Base-by-base conservation (phyloP, 53 echinoderm and acorn worm genomes). In the Hippasteria phrygiana region DNA sequence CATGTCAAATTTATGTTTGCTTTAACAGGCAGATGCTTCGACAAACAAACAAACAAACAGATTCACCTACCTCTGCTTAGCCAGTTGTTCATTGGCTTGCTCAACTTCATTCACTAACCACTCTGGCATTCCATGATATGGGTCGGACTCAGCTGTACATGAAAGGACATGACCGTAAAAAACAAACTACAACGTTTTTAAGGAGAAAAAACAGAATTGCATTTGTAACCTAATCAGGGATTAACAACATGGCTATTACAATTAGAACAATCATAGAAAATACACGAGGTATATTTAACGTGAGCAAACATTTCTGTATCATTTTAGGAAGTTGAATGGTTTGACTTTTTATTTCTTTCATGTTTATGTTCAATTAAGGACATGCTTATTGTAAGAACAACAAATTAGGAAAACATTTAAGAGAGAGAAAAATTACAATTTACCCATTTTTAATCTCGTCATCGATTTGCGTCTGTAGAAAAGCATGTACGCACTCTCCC, bases 401-500 rank as follows among this genome's bases (percentile, higher is more conserved):
- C 14, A 17, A 20, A n/a, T 63, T 31, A 1, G 5, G 8, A 28
- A 63, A 17, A 67, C 3, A 8, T 67, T 18, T 33, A 10, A 67
- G 27, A 67, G 12, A 16, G 33, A 13, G 34, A 35, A 67, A 35
- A 35, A 35, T 4, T 18, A 59, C 3, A 7, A 16, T 55, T 29
- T 88, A 96, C 96, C 94, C 71, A 85, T 87, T 66, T 50, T 83
- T 11, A 88, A 83, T 40, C 92, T 75, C 6, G 36, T 22, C 62
- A 94, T 62, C 0, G 92, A 87, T 74, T 98, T 98, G 75, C 93
- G 81, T 85, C 99, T 93, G 89, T 98, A 98, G 55, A 96, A 95
- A 89, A 98, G 88, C 99, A 98, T 98, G 82, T 98, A 98, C n/a
- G 99, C 99, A 93, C 99, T 98, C 71, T 98, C 95, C 62, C 91